Percentiles rank a stretch among this genome's conserved stretches.
Conservation (phyloP, 2,888 invertebrate species). For the Sinohyriopsis cumingii region DNA sequence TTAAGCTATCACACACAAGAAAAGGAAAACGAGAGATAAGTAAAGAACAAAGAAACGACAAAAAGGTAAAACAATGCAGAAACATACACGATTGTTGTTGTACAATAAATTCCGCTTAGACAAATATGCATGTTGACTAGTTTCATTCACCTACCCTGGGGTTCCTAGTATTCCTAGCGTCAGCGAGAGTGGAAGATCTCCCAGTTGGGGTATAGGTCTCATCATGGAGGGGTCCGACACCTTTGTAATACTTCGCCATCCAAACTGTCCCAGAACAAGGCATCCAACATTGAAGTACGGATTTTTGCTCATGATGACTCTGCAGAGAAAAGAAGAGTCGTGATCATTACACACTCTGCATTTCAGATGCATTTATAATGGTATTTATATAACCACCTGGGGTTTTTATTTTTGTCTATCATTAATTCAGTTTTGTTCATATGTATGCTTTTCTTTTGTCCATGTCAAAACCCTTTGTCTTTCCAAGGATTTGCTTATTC, state of each 20-base stretch:
- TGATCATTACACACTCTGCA: neutral
- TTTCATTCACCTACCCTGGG: conserved; percentile 77
- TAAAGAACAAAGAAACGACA: too few species aligned
- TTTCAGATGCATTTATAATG: too few species aligned
- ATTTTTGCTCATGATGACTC: conserved; percentile 81
- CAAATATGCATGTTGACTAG: conserved; percentile 2
- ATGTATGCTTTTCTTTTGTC: neutral
- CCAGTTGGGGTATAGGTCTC: conserved; percentile 63
- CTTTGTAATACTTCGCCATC: conserved; percentile 75
- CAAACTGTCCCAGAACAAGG: conserved; percentile 78
- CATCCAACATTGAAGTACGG: conserved; percentile 79
- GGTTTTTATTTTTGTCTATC: too few species aligned
- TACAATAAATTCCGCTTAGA: neutral
- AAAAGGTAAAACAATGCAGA: neutral
- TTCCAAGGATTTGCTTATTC: too few species aligned
- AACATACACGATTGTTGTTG: neutral
- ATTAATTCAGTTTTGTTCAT: too few species aligned
- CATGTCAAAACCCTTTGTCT: too few species aligned
- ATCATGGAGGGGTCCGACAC: conserved; percentile 12
- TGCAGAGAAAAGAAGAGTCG: conserved; percentile 69
- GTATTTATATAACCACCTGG: too few species aligned
- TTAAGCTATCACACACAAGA: too few species aligned
- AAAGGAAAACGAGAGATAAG: neutral
- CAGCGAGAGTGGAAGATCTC: conserved; percentile 77
- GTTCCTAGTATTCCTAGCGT: conserved; percentile 81